Evolutionary conservation across 2,113 vertebrate species (phyloP).

Genomic region (Indicator maculatus): DNA sequence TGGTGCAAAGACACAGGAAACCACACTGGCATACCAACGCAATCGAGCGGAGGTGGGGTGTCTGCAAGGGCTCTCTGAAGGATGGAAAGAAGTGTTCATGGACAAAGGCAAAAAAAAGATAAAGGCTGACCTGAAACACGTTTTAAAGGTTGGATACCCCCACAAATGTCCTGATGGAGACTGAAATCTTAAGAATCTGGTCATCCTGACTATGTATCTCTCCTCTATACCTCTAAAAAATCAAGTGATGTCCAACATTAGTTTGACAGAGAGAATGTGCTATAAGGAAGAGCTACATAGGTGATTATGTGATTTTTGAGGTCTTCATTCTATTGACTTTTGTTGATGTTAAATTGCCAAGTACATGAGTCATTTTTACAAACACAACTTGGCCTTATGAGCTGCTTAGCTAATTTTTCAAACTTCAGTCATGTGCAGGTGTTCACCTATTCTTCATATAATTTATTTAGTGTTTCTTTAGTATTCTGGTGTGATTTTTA

Average conservation of each 20-base stretch:
- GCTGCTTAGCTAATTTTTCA: background rate
- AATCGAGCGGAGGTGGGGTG: background rate
- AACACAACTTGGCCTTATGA: background rate
- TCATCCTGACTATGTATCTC: background rate
- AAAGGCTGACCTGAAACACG: background rate
- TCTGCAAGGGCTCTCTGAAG: background rate
- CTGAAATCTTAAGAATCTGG: background rate
- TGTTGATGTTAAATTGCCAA: background rate
- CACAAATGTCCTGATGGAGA: conserved; percentile 8
- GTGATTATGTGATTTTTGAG: background rate
- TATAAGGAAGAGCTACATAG: background rate
- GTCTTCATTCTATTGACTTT: background rate
- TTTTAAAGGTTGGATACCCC: conserved; percentile 22
- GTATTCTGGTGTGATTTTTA: background rate
- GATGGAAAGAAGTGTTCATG: background rate
- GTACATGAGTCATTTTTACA: background rate
- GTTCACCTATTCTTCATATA: background rate
- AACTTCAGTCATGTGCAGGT: background rate
- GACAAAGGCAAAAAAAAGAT: conserved; percentile 30
- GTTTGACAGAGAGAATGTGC: background rate
- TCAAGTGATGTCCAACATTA: background rate
- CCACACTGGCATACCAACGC: conserved; percentile 21
- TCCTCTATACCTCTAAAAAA: background rate
- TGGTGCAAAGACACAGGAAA: conserved; percentile 64
- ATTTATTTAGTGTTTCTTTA: background rate